A percentile compares a stretch with the other conserved stretches of the same genome.
phyloP scores from a whole-genome alignment of 1,140 invertebrate species.

The Drosophila simulans region DNA sequence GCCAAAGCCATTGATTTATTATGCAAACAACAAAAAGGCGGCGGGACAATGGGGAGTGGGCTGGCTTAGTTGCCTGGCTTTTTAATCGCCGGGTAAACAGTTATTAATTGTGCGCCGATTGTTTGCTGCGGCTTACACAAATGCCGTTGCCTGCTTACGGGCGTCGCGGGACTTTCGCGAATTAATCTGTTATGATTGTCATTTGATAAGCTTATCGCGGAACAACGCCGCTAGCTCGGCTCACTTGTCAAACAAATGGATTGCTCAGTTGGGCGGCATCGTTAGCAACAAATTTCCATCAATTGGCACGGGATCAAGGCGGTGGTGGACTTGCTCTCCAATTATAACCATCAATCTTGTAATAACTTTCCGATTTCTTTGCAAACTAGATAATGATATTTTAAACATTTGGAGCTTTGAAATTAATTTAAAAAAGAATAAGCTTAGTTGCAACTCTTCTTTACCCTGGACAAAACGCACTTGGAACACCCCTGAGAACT shows the following conservation, averaged over 20 bases:
- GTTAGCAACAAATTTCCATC: slow-evolving; percentile 42
- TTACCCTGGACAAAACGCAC: not conserved
- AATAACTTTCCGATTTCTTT: too few species aligned
- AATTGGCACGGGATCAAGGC: slow-evolving; percentile 30
- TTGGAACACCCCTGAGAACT: not conserved
- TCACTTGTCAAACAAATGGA: slow-evolving; percentile 55
- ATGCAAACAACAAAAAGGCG: slow-evolving; percentile 58
- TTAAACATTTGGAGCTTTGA: too few species aligned
- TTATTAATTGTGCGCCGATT: slow-evolving; percentile 70
- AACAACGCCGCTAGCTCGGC: slow-evolving; percentile 1
- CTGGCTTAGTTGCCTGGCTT: slow-evolving; percentile 54
- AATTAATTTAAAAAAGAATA: not conserved
- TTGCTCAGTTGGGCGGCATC: slow-evolving; percentile 36
- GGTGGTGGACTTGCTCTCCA: not conserved
- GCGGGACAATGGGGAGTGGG: not conserved
- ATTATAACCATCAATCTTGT: slow-evolving; percentile 7
- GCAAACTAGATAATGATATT: too few species aligned
- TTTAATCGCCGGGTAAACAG: slow-evolving; percentile 76
- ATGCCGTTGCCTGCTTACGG: slow-evolving; percentile 53
- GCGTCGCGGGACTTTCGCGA: slow-evolving; percentile 51
- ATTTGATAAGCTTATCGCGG: slow-evolving; percentile 52
- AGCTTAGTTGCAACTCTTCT: not conserved
- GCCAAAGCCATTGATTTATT: slow-evolving; percentile 70
- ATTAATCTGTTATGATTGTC: slow-evolving; percentile 81
- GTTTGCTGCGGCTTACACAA: slow-evolving; percentile 59